Conservation (phyloP, 2,797 vertebrate species). For the Menidia menidia region DNA sequence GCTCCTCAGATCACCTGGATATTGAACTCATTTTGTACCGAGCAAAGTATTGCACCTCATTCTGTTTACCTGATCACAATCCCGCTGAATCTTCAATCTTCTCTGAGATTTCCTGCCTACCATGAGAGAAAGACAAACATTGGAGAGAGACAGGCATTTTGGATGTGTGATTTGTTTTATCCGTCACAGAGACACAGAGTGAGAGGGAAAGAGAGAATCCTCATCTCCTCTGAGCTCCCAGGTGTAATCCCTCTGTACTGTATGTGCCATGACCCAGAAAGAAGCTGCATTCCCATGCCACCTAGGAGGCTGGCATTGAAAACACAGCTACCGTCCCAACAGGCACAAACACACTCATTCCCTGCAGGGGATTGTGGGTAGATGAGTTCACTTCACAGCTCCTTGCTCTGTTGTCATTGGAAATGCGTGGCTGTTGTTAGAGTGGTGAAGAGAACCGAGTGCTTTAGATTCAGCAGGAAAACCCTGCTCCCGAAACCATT, state of each 20-base stretch:
- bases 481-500: constrained; percentile 57
- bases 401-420: constrained; percentile 72
- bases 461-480: constrained; percentile 48
- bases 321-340: constrained; percentile 77
- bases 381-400: constrained; percentile 73
- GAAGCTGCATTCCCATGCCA: constrained; percentile 76
- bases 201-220: constrained; percentile 59
- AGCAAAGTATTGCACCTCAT: constrained; percentile 52
- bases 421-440: constrained; percentile 67
- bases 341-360: constrained; percentile 65
- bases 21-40: constrained; percentile 46
- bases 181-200: constrained; percentile 60
- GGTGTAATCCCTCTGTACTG: constrained; percentile 82
- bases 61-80: constrained; percentile 53
- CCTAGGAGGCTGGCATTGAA: constrained; percentile 77
- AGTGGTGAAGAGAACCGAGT: constrained; percentile 58
- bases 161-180: constrained; percentile 72
- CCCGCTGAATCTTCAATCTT: constrained; percentile 60
- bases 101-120: constrained; percentile 54
- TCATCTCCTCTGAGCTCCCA: constrained; percentile 80
- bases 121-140: constrained; percentile 64
- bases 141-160: constrained; percentile 58
- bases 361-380: constrained; percentile 77
- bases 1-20: constrained; percentile 39
- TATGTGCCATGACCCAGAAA: constrained; percentile 84